Base-by-base conservation (phyloP, 2,888 invertebrate species). In the Epiblema foenella region DNA sequence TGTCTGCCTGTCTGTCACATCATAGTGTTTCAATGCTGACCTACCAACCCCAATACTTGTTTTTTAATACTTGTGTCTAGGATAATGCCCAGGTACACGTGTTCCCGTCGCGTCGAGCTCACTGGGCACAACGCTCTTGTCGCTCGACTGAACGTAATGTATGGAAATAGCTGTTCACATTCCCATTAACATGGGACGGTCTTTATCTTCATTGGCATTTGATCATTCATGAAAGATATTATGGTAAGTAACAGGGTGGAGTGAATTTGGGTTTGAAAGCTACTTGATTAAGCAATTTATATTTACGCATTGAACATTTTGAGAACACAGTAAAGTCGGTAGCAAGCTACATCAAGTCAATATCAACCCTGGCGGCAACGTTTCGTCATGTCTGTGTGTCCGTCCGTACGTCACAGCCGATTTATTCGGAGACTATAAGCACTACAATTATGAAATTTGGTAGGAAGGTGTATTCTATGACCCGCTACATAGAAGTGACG, bases 141-240 rank as follows among this genome's bases (percentile, higher is more conserved):
- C 20, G 15, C 49, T 37, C 17, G 57, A 58, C 37, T n/a, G 37
- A 29, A 20, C 39, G 33, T 67, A 46, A 20, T 49, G 18, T 67
- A 67, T 67, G 66, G 66, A 37, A 58, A 67, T 67, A n/a, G 1
- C 37, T 37, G 37, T 17, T 9, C 17, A 57, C 56, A 29, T 56
- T 29, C 29, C 29, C 37, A 2, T 29, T 56, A 15, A n/a, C 33
- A 9, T 29, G 5, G 29, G 54, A 11, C 10, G n/a, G 29, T 29
- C 17, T n/a, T 29, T 33, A n/a, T 57, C 33, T 57, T 57, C 18
- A 37, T 33, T 57, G 57, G 18, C 57, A 10, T 17, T 37, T 57
- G 57, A 57, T 57, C n/a, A 18, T 18, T 18, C 17, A 18, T 51
- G 17, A 3, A 12, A 10, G 12, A 39, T 39, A 11, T 39, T 39